phyloP scores from a whole-genome alignment of 2,797 vertebrate species.

The Mus minutoides region DNA sequence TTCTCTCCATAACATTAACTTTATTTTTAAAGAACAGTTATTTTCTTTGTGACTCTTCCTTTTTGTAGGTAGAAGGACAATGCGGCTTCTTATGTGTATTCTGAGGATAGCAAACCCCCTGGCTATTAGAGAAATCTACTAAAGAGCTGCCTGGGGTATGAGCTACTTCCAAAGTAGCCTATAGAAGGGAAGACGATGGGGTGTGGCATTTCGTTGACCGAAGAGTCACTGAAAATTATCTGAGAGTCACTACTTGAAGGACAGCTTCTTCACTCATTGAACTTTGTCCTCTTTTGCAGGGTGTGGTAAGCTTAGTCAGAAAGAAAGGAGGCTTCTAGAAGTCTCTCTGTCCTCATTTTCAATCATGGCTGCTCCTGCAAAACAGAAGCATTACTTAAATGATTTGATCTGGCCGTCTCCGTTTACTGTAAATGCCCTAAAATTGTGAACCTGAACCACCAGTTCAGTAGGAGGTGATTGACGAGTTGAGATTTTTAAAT shows the following conservation, averaged over 20 bases:
- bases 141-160: background rate
- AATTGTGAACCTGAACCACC: background rate
- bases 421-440: background rate
- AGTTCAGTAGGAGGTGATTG: background rate
- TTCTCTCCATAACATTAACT: background rate
- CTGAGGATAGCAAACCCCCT: background rate
- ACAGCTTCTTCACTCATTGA: constrained; percentile 44
- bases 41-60: constrained; percentile 19
- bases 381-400: background rate
- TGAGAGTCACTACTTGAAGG: background rate
- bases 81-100: background rate
- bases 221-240: constrained; percentile 36
- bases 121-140: background rate
- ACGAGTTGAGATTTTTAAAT: background rate
- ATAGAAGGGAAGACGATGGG: background rate
- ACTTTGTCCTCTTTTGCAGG: constrained; percentile 53
- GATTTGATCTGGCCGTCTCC: constrained; percentile 21
- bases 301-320: constrained; percentile 68
- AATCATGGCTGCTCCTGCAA: constrained; percentile 18
- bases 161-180: background rate
- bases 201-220: background rate
- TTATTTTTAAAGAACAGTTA: background rate
- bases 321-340: constrained; percentile 39
- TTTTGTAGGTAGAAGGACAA: background rate
- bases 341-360: constrained; percentile 46